Base-by-base conservation (phyloP, 2,797 vertebrate genomes). In the Erpetoichthys calabaricus region DNA sequence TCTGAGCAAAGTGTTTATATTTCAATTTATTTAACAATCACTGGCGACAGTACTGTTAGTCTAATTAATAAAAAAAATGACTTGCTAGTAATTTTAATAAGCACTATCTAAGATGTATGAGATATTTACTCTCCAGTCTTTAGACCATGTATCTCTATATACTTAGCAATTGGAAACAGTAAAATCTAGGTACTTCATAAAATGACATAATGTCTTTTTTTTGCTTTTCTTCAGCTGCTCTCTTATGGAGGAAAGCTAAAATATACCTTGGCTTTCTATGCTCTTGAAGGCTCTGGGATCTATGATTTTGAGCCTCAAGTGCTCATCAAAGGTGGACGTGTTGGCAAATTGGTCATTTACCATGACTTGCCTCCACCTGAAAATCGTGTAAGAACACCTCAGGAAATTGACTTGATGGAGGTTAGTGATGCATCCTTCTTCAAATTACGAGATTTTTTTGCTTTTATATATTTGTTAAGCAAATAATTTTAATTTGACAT, bases 231-330 rank as follows among this genome's bases (percentile, higher is more conserved):
- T 25, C 60, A 98, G 94, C 79, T 96, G 56, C 65, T 89, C 79
- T 79, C 91, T 1, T 97, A 98, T 0, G 90, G 90, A 3, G 93
- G 94, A 6, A 77, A 75, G 50, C 70, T 98, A 47, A 86, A 75
- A 3, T 98, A 95, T 43, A 60, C 67, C 1, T 63, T 88, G 58
- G 77, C 79, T 49, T 98, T 91, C 79, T 86, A 87, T 8, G 87
- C 92, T 45, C 72, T 81, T 57, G 65, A 83, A 0, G 86, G 81
- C 42, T 57, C 64, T 0, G 94, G 91, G 44, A 69, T 83, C 53
- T 81, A 84, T 67, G 91, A 95, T 72, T 81, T 89, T 60, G 92
- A 97, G 72, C 93, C 94, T 51, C 91, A 98, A 63, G 78, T 98
- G 56, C 73, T 97, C 64, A 87, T 98, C 64, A 91, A 80, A 64